Conservation (phyloP, 2,888 invertebrate species). For the Lagria hirta region DNA sequence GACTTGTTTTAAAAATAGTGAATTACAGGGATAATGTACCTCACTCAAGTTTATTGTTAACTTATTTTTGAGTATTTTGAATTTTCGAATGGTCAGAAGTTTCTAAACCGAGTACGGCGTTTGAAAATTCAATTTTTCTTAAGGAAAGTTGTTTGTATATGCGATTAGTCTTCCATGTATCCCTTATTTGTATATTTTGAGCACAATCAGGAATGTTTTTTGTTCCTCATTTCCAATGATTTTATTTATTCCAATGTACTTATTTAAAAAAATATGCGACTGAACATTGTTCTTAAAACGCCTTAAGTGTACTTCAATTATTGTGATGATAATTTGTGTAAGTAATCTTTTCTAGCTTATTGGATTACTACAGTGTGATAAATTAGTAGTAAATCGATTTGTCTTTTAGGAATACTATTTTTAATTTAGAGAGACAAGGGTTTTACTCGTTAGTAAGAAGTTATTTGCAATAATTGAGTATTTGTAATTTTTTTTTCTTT, state of each 20-base stretch:
- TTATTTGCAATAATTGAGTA: slow-evolving; percentile 24
- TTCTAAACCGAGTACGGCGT: slow-evolving; percentile 10
- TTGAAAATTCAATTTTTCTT: slow-evolving; percentile 20
- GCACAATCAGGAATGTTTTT: slow-evolving; percentile 20
- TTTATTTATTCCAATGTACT: slow-evolving; percentile 27
- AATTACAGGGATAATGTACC: slow-evolving; percentile 26
- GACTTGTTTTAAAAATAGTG: slow-evolving; percentile 7
- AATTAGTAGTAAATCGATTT: slow-evolving; percentile 14
- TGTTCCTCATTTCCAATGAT: slow-evolving; percentile 21
- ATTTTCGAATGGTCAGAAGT: no score
- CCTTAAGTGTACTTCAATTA: slow-evolving; percentile 28
- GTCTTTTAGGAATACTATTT: slow-evolving; percentile 13
- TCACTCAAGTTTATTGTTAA: slow-evolving; percentile 14
- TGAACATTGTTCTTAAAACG: slow-evolving; percentile 17
- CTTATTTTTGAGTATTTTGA: slow-evolving; percentile 13
- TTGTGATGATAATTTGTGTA: slow-evolving; percentile 15
- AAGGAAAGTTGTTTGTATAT: slow-evolving; percentile 21
- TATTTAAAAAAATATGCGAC: slow-evolving; percentile 23
- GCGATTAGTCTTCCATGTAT: slow-evolving; percentile 23
- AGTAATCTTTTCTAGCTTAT: slow-evolving; percentile 6
- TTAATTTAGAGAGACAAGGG: slow-evolving; percentile 15
- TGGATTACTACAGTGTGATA: slow-evolving; percentile 24
- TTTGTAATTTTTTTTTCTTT: slow-evolving; percentile 11
- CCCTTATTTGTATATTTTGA: slow-evolving; percentile 23
- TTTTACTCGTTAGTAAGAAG: slow-evolving; percentile 12